These are phyloP conservation scores for Macrobrachium nipponense DNA, from an alignment of 1,140 invertebrate species.

Conservation along the genomic window DNA sequence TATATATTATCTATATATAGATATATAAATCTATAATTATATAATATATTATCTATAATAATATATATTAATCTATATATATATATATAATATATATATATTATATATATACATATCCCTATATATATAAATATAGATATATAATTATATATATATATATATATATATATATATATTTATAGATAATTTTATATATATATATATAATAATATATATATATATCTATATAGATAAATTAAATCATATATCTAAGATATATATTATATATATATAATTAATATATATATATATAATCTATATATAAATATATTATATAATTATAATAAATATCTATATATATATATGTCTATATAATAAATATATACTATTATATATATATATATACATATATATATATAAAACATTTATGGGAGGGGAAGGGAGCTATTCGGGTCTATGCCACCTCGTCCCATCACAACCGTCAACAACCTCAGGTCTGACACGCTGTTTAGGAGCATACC, in stretches of 20 bases:
- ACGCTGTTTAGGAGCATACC: too few relatives aligned
- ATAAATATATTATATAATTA: constrained; percentile 9
- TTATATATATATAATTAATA: not conserved
- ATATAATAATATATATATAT: not conserved
- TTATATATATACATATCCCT: constrained; percentile 16
- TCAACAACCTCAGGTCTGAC: too few relatives aligned
- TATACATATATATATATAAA: not conserved
- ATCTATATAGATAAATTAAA: not conserved
- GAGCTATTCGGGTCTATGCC: too few relatives aligned
- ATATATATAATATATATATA: constrained; percentile 31
- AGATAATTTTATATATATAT: too few relatives aligned
- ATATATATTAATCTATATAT: not conserved
- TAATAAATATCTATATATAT: not conserved
- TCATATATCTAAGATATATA: too few relatives aligned
- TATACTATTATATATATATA: not conserved
- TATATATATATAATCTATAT: constrained; percentile 1
- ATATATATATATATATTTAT: too few relatives aligned
- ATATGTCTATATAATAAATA: too few relatives aligned
- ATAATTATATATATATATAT: too few relatives aligned
- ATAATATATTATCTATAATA: not conserved
- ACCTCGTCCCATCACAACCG: too few relatives aligned
- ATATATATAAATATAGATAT: not conserved
- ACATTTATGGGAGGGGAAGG: too few relatives aligned
- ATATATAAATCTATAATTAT: too few relatives aligned
- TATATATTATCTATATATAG: not conserved